Evolutionary conservation across 2,888 invertebrate genomes (phyloP).

Genomic region (Caenorhabditis wallacei): DNA sequence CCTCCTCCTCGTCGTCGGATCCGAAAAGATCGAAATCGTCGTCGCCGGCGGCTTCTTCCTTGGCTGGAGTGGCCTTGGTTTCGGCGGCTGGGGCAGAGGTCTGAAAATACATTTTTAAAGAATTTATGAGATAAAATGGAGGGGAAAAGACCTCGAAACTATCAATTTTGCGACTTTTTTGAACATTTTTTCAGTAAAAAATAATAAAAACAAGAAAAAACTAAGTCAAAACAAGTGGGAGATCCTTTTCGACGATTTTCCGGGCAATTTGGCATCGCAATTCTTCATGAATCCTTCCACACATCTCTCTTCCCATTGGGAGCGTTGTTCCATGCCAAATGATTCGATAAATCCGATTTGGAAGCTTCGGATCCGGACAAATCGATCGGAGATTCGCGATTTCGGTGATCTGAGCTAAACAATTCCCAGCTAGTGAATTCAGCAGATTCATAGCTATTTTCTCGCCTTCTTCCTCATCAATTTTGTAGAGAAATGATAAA

Average conservation of each 20-base stretch:
- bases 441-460: conserved; percentile 51
- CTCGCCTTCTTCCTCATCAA: conserved; percentile 47
- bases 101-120: conserved; percentile 6
- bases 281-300: conserved; percentile 75
- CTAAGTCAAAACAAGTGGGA: conserved; percentile 67
- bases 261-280: conserved; percentile 50
- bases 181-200: neutral
- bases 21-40: conserved; percentile 83
- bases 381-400: conserved; percentile 67
- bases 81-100: conserved; percentile 38
- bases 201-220: neutral
- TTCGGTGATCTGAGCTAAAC: conserved; percentile 68
- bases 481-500: conserved; percentile 77
- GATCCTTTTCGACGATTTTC: conserved; percentile 20
- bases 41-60: conserved; percentile 52
- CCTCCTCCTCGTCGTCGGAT: conserved; percentile 81
- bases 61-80: conserved; percentile 37
- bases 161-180: conserved; percentile 2
- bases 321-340: conserved; percentile 73
- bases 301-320: conserved; percentile 71
- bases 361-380: conserved; percentile 71
- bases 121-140: neutral
- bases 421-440: conserved; percentile 53
- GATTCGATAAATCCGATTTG: conserved; percentile 80
- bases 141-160: neutral